Evolutionary conservation across 30 jellyfish, hydroid and myxozoan genomes (phyloP), one percentile per base, ranked within the genome.

Genomic region (Morbakka virulenta): DNA sequence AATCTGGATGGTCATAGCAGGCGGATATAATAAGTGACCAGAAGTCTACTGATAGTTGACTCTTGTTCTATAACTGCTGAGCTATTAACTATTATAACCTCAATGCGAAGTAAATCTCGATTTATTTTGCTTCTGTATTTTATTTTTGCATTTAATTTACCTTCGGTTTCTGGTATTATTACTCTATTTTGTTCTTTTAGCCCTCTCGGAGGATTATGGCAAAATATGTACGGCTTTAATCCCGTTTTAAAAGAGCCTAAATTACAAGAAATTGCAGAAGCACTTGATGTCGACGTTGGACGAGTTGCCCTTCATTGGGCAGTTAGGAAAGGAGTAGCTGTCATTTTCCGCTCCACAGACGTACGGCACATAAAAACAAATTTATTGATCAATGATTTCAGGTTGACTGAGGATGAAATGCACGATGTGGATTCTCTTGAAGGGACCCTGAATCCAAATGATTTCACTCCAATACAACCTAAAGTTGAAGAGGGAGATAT

Each of bases 281-380:
- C 66, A 22, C 64, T 61, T 67, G 95, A 84, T 48, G 89, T 85
- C 32, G 95, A 84, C 48, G 76, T 84, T 41, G 82, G 89, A 47
- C 95, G 95, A 28, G 95, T 75, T 30, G 82, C 68, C 1, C 79
- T 84, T 52, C 82, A 89, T 13, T 84, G 95, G 95, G 95, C 95
- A 1, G 50, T 84, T 33, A 89, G 80, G 27, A 74, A 84, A 49
- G 86, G 69, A 32, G 95, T 84, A 50, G 76, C 76, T 25, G 95
- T 74, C 0, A 52, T 84, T 6, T 89, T 89, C 0, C 80, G 95
- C 0, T 74, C 95, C 22, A 32, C 95, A 13, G 68, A 84, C 47
- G 89, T 85, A 1, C 74, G 47, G 1, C 95, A 84, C 36, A 84
- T 84, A 35, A 89, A 84, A 28, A 84, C 95, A 4, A 84, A 84